Evolutionary conservation across 2,888 invertebrate genomes (phyloP).

Genomic region (Falcaria lacertinaria): DNA sequence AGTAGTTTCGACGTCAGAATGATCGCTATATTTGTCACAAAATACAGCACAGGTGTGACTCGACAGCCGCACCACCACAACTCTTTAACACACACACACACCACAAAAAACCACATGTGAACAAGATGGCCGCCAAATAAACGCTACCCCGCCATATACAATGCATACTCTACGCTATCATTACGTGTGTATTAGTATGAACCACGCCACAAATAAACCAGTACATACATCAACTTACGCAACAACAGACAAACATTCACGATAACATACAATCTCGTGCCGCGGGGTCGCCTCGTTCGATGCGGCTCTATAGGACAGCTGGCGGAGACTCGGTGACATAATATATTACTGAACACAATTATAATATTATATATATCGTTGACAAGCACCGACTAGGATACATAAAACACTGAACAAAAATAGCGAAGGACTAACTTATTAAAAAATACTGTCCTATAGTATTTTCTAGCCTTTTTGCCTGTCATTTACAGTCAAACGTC

Average conservation of each 20-base stretch:
- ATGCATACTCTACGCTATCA: slow-evolving; percentile 20
- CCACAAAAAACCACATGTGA: slow-evolving; percentile 29
- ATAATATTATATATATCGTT: too few relatives aligned
- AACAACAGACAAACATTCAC: slow-evolving; percentile 35
- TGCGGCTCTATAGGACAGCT: not conserved
- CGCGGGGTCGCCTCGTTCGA: not conserved
- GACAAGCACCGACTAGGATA: too few relatives aligned
- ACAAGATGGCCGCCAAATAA: slow-evolving; percentile 12
- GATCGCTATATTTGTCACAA: slow-evolving; percentile 2
- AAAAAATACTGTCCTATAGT: too few relatives aligned
- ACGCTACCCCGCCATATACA: not conserved
- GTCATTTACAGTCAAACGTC: too few relatives aligned
- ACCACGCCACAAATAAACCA: slow-evolving; percentile 51
- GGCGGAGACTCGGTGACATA: not conserved
- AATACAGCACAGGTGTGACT: slow-evolving; percentile 6
- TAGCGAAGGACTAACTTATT: too few relatives aligned
- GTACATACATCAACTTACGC: slow-evolving; percentile 46
- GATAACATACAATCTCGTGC: slow-evolving; percentile 7
- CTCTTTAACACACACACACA: slow-evolving; percentile 18
- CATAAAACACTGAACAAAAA: too few relatives aligned
- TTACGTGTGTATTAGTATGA: slow-evolving; percentile 40
- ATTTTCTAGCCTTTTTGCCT: too few relatives aligned
- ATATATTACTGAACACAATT: not conserved
- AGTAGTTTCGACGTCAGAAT: too few relatives aligned
- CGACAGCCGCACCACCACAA: slow-evolving; percentile 14